phyloP scores from a whole-genome alignment of 2,113 vertebrate species.

The Peromyscus californicus region DNA sequence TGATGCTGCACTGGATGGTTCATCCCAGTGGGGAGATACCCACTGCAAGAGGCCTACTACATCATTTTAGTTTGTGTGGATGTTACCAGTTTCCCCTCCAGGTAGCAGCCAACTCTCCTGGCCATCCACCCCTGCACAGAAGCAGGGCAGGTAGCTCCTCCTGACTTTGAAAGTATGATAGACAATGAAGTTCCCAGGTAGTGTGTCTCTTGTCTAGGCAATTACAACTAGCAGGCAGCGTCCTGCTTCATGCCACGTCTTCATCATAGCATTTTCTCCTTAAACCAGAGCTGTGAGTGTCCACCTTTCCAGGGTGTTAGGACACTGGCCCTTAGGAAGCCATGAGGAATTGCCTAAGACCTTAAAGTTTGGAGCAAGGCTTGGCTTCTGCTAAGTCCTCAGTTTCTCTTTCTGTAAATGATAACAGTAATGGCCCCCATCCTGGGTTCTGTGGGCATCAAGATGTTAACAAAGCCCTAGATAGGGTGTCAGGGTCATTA shows the following conservation, averaged over 20 bases:
- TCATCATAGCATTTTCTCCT: background rate
- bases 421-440: background rate
- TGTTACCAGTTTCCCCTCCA: background rate
- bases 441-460: background rate
- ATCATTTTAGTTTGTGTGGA: background rate
- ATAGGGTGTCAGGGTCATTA: background rate
- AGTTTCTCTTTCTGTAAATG: background rate
- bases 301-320: background rate
- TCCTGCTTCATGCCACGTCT: rapidly evolving
- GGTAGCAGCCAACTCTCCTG: rapidly evolving
- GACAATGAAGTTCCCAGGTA: background rate
- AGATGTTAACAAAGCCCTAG: background rate
- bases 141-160: background rate
- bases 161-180: background rate
- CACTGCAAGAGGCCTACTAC: no score
- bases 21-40: rapidly evolving
- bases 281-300: rapidly evolving
- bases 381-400: background rate
- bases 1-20: background rate
- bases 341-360: background rate
- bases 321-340: background rate
- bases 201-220: rapidly evolving
- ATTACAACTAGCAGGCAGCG: background rate
- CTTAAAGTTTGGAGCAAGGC: background rate
- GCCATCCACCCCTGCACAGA: rapidly evolving